Percentiles rank a stretch among this genome's conserved stretches.
phyloP scores from a whole-genome alignment of 2,113 vertebrate genomes.

The Lichenostomus cassidix region DNA sequence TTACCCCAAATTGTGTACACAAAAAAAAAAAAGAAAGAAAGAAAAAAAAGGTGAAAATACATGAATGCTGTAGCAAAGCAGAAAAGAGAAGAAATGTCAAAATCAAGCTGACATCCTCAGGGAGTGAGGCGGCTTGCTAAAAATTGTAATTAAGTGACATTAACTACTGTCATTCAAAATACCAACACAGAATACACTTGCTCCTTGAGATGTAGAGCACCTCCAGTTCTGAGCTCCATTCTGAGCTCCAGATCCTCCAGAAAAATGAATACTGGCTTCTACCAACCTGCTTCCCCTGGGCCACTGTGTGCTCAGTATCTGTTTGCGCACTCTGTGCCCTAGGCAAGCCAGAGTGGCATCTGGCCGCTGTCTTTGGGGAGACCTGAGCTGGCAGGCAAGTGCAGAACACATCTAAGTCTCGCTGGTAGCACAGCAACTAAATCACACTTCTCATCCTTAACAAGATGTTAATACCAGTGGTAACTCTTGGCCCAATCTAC shows the following conservation, averaged over 20 bases:
- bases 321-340: background rate
- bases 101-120: background rate
- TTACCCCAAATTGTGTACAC: background rate
- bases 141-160: background rate
- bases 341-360: background rate
- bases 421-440: fast-evolving
- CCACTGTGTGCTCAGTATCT: background rate
- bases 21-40: background rate
- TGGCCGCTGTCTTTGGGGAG: background rate
- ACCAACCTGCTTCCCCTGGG: fast-evolving
- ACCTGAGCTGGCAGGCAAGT: background rate
- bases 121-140: background rate
- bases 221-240: background rate
- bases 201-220: background rate
- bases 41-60: background rate
- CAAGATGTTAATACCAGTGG: background rate
- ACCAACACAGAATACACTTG: background rate
- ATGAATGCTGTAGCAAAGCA: background rate
- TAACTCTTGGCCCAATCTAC: background rate
- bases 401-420: background rate
- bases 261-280: background rate
- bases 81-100: background rate
- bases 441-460: background rate
- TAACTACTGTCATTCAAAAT: background rate
- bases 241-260: background rate